Percentiles rank a stretch among this genome's conserved stretches.
Evolutionary conservation across 2,797 vertebrate species (phyloP).

Genomic region (Esox masquinongy): DNA sequence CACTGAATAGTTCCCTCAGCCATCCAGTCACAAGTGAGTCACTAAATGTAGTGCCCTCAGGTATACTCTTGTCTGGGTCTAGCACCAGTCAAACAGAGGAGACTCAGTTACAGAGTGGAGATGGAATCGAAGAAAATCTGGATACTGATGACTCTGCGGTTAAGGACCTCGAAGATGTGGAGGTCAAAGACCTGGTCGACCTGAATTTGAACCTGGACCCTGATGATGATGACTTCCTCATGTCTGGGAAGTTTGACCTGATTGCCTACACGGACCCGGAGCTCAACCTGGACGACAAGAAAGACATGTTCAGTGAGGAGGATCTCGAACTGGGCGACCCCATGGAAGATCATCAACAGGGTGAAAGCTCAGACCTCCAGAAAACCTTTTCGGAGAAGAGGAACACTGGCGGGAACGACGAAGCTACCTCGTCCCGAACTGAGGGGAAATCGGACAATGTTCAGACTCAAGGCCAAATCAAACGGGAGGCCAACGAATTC

Average conservation of each 20-base stretch:
- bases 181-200: conserved; percentile 96
- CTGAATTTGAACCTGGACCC: conserved; percentile 93
- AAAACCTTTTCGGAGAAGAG: conserved; percentile 45
- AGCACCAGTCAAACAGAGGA: conserved; percentile 58
- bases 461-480: conserved; percentile 67
- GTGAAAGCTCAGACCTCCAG: conserved; percentile 65
- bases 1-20: conserved; percentile 64
- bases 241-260: conserved; percentile 94
- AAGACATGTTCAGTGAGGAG: conserved; percentile 95
- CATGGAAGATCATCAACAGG: conserved; percentile 73
- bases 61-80: conserved; percentile 32
- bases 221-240: conserved; percentile 92
- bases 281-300: conserved; percentile 93
- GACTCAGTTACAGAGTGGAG: conserved; percentile 53
- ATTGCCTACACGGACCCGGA: conserved; percentile 97
- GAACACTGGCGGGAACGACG: conserved; percentile 21
- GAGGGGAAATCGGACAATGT: conserved; percentile 66
- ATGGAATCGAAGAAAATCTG: conserved; percentile 86
- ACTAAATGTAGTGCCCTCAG: conserved; percentile 61
- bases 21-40: conserved; percentile 63
- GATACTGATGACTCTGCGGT: conserved; percentile 91
- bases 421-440: not conserved
- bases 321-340: conserved; percentile 86
- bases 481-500: conserved; percentile 66
- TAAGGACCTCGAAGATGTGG: conserved; percentile 95